phyloP scores from a whole-genome alignment of 2,113 vertebrate genomes.

The Emydocephalus ijimae region DNA sequence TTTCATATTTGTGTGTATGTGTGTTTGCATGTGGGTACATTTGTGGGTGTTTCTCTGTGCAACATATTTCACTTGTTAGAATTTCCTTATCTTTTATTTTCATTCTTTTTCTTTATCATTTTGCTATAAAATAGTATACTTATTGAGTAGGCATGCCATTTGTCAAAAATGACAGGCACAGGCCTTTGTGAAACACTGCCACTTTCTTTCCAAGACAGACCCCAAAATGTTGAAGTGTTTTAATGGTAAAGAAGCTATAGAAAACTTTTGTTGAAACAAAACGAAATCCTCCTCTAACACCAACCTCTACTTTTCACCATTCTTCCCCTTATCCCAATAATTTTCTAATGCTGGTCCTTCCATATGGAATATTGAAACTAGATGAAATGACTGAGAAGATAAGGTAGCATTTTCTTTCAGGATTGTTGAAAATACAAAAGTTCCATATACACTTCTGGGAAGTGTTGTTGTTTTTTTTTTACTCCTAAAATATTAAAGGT shows the following conservation, averaged over 20 bases:
- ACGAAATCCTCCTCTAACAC: background rate
- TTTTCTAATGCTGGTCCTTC: background rate
- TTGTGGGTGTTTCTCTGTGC: background rate
- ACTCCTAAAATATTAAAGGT: background rate
- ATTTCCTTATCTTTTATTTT: background rate
- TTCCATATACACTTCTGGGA: background rate
- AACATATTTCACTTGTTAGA: background rate
- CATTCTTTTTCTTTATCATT: background rate
- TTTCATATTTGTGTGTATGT: background rate
- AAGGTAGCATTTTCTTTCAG: background rate
- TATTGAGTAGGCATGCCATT: background rate
- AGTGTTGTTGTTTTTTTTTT: background rate
- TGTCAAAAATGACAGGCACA: background rate
- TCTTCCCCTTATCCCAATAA: background rate
- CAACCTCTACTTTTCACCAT: background rate
- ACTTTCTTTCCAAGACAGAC: background rate
- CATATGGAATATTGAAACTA: background rate
- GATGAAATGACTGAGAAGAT: background rate
- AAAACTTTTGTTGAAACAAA: background rate
- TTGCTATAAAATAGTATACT: background rate
- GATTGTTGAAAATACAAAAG: background rate
- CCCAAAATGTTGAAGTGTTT: background rate
- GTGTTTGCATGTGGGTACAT: background rate
- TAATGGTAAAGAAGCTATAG: background rate
- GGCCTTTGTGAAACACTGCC: background rate